Evolutionary conservation across 2,888 invertebrate genomes (phyloP), one percentile per base, ranked within the genome.

Genomic region (Xiphydria camelus): DNA sequence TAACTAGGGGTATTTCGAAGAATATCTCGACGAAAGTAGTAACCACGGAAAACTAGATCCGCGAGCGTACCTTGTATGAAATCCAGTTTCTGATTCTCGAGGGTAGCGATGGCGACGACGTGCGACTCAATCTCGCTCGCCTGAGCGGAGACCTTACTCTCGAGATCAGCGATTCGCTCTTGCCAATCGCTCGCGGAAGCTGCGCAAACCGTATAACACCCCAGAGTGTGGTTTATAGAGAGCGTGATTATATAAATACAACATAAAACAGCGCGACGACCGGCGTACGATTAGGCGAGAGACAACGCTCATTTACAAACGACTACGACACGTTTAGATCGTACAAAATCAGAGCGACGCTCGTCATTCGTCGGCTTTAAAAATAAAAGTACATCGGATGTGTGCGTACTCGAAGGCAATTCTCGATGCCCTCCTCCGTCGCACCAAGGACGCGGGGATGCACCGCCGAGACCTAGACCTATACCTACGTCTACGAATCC

Each of bases 61-160:
- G 32, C 10, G 9, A 15, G 41, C 34, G 59, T 79, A 82, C 83
- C 83, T 81, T 84, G 84, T 47, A 81, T 82, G 57, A 85, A 79
- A 68, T 85, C 85, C 61, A 83, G 80, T 67, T 87, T 87, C 66
- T 87, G 86, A 55, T 84, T 79, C 72, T 85, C 85, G 48, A 85
- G 71, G 47, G 79, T 77, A 59, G 82, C 80, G 50, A 84, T 83
- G 36, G 82, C 80, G 61, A 81, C 80, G 25, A 83, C 71, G 67
- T 83, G 79, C 45, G 78, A 72, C 66, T 84, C 81, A 46, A 77
- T 69, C 57, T 74, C 74, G 55, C 65, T 64, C 39, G 61, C 54
- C 57, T 75, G 75, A 49, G 62, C 54, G 31, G 64, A 58, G 52
- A 70, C 64, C 55, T 67, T 70, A 61, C 57, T 64, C 62, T 75